Conservation (phyloP, 2,113 vertebrate genomes). For the Menidia beryllina region DNA sequence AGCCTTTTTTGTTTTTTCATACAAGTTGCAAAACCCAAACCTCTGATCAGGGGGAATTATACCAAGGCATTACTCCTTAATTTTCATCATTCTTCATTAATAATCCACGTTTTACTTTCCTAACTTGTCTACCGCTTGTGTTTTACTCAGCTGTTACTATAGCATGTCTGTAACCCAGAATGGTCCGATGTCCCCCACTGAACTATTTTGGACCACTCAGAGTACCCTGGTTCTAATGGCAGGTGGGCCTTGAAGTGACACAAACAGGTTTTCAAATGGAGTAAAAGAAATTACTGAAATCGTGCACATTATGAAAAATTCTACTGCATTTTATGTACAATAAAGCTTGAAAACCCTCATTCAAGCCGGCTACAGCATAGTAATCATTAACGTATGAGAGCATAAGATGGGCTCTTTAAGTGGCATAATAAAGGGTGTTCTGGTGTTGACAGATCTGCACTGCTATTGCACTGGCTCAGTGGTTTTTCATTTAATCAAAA, state of each 20-base stretch:
- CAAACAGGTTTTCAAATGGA: too few species aligned
- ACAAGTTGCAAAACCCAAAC: not conserved
- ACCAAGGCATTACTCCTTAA: too few species aligned
- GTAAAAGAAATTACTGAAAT: not conserved
- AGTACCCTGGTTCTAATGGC: not conserved
- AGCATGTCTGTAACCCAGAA: too few species aligned
- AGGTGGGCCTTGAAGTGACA: too few species aligned
- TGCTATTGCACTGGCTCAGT: constrained; percentile 46
- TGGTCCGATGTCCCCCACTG: too few species aligned
- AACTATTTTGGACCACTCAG: too few species aligned
- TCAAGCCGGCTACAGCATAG: not conserved
- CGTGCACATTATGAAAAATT: not conserved
- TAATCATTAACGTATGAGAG: not conserved
- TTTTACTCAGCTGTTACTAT: too few species aligned
- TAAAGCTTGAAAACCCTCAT: not conserved
- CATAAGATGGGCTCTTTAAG: not conserved
- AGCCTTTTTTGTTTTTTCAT: not conserved
- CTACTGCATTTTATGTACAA: not conserved
- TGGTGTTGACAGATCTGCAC: constrained; percentile 20
- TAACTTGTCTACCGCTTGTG: too few species aligned
- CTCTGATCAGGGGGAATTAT: not conserved
- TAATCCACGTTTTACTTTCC: too few species aligned
- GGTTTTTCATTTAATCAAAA: constrained; percentile 73
- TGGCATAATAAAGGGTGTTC: constrained; percentile 16
- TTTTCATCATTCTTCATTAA: not conserved